Percentiles rank a stretch among this genome's conserved stretches.
These are phyloP conservation scores for Protodeltote pygarga DNA, from an alignment of 2,888 invertebrate species.

Conservation along the genomic window DNA sequence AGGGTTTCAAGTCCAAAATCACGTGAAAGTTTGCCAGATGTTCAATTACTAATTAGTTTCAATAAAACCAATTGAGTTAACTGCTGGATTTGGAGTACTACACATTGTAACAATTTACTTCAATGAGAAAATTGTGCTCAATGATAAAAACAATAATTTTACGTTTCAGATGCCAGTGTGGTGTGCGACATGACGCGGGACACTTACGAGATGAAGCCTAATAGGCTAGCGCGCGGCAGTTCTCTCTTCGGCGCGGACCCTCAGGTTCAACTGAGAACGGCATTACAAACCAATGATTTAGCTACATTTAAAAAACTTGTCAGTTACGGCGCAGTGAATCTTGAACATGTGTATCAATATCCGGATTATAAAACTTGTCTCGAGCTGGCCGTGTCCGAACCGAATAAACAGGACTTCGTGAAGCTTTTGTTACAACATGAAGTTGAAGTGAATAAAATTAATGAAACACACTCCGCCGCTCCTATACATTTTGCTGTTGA, in stretches of 20 bases:
- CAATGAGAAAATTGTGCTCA: slow-evolving; percentile 67
- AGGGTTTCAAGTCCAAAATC: slow-evolving; percentile 16
- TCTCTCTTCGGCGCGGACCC: slow-evolving; percentile 82
- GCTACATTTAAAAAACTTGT: slow-evolving; percentile 84
- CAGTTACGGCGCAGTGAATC: slow-evolving; percentile 77
- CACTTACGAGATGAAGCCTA: slow-evolving; percentile 82
- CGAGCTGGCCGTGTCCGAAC: slow-evolving; percentile 85
- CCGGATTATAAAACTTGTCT: slow-evolving; percentile 88
- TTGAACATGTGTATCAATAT: slow-evolving; percentile 85
- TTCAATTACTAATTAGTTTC: slow-evolving; percentile 59
- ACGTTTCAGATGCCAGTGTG: slow-evolving; percentile 81
- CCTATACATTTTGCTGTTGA: slow-evolving; percentile 89
- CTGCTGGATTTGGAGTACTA: slow-evolving; percentile 60
- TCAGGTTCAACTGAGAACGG: slow-evolving; percentile 81
- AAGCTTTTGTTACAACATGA: slow-evolving; percentile 86
- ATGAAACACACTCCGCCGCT: slow-evolving; percentile 86
- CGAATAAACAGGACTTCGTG: slow-evolving; percentile 84
- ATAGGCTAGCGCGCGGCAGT: slow-evolving; percentile 72
- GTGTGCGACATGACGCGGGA: slow-evolving; percentile 75
- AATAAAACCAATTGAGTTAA: slow-evolving; percentile 68
- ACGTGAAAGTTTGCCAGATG: slow-evolving; percentile 54
- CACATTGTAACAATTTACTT: slow-evolving; percentile 60
- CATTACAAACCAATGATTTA: slow-evolving; percentile 83
- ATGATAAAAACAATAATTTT: slow-evolving; percentile 51
- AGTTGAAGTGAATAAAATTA: slow-evolving; percentile 87